Evolutionary conservation across 2,797 vertebrate species (phyloP), one percentile per base, ranked within the genome.

Genomic region (Pelobates cultripes): DNA sequence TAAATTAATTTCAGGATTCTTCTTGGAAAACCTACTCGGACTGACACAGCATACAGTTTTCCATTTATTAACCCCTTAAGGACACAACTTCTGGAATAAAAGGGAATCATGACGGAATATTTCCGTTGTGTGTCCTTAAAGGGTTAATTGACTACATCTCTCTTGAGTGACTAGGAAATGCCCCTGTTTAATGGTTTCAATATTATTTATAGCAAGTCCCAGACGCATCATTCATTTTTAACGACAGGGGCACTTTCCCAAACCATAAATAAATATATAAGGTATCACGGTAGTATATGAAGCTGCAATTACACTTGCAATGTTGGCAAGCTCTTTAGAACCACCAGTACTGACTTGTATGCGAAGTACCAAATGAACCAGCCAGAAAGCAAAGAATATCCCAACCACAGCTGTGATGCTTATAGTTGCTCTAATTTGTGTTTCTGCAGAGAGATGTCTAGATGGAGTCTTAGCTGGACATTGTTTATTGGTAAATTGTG

Each of bases 241-340:
- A 0, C 89, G 86, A 73, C 91, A 93, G 1, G 86, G 87, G 2
- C 93, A 87, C 75, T 93, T 94, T 78, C 90, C 94, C n/a, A 94
- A 87, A 8, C 94, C 91, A 1, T 93, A 78, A 81, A 95, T 86
- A 77, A 94, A 94, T 55, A 95, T 92, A 75, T 94, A 95, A 0
- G 95, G 94, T 15, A 95, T 94, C 80, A 93, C 91, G 84, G 91
- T 89, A 53, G 91, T 94, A 89, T 95, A 95, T 70, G 91, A 90
- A 12, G 94, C 91, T 28, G 91, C 92, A 0, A 94, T 68, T 3
- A 94, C 93, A 80, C 88, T 91, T 75, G 92, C 90, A 28, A 94
- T 85, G 87, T 94, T 53, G 10, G 75, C 60, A 5, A 81, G 4
- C 10, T 75, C 17, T 9, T 61, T 7, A 6, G 66, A 42, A 0